These are phyloP conservation scores for Lasioglossum zephyrum DNA, from an alignment of 2,888 invertebrate species.

Conservation along the genomic window DNA sequence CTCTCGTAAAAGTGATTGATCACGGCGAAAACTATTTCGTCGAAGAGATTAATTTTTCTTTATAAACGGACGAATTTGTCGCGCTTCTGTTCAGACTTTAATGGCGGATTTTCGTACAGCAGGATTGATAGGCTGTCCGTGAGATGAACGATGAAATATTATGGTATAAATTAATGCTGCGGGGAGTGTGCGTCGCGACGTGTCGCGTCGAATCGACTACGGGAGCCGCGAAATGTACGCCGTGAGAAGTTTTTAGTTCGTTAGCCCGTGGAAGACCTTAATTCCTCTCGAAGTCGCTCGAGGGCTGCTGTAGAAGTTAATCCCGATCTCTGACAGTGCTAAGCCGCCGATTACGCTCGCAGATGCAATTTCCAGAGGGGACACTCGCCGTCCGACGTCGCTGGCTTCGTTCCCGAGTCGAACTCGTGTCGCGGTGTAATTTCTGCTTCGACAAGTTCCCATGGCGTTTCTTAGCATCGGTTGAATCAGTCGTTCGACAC, in stretches of 20 bases:
- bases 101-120: not conserved
- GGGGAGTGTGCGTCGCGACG: not conserved
- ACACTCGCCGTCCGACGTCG: slow-evolving; percentile 38
- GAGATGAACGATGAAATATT: not conserved
- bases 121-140: not conserved
- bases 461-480: not conserved
- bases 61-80: not conserved
- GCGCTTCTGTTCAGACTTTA: not conserved
- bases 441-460: not conserved
- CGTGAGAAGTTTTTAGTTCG: not conserved
- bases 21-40: not conserved
- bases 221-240: not conserved
- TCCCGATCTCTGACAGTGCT: slow-evolving; percentile 4
- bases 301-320: slow-evolving; percentile 1
- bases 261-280: not conserved
- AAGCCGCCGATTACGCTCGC: slow-evolving; percentile 38
- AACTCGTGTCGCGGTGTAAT: not conserved
- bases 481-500: not conserved
- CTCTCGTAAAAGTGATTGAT: not conserved
- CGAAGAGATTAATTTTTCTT: not conserved
- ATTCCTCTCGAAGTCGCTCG: not conserved
- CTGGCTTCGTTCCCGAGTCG: not conserved
- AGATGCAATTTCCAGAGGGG: slow-evolving; percentile 48
- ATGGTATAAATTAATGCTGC: not conserved
- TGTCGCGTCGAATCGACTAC: not conserved